Evolutionary conservation across 1,140 invertebrate genomes (phyloP), one percentile per base, ranked within the genome.

Genomic region (Bombus picipes): DNA sequence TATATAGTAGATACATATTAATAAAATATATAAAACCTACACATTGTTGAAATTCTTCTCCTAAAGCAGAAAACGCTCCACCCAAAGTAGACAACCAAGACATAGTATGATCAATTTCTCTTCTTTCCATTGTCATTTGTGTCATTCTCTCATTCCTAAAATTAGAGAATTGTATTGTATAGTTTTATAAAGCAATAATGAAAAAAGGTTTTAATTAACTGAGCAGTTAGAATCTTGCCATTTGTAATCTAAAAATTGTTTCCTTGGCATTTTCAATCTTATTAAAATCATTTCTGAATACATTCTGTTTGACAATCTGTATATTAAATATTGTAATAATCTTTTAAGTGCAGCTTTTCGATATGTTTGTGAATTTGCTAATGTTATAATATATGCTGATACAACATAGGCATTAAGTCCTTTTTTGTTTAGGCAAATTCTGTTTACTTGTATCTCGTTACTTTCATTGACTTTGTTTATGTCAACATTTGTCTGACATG

Each of bases 71-170:
- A 95, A 98, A 99, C 10, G 98, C 99, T 70, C 98, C 98, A 74
- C 99, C 99, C 25, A 99, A 95, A 3, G 99, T 99, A n/a, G 98
- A 99, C 6, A 99, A 95, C 98, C 98, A 99, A 8, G 98, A 98
- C 96, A 99, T 97, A 15, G 97, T 96, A 95, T 98, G 96, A 92
- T 98, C 98, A 87, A 98, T 95, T 95, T 98, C 97, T 88, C 97
- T 96, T 88, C 96, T 95, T 94, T 98, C 97, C 94, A 95, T 95
- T 39, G 94, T 95, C 89, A 96, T 95, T 81, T 84, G 79, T 62
- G 87, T 94, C 62, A 95, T 90, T 88, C 75, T 94, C 59, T 95
- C 84, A 88, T 92, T 94, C 95, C 95, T 95, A 62, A 83, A 91
- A 92, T 22, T 57, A 18, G 5, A 73, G 72, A 34, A 57, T 0